Conservation (phyloP, 2,113 vertebrate species). For the Etia nguti region DNA sequence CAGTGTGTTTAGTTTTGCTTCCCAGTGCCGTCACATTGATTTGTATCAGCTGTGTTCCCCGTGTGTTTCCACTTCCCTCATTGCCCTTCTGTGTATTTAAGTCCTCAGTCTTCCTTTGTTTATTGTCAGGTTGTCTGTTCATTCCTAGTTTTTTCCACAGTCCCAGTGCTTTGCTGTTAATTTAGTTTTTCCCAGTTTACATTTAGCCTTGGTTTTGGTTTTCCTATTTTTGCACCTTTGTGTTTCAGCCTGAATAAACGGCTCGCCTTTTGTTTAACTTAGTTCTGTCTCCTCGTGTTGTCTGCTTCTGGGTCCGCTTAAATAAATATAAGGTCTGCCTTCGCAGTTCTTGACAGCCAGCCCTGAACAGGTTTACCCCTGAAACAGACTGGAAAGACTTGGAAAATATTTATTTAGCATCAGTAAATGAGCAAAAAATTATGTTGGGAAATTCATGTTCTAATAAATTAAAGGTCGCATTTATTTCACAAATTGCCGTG, state of each 20-base stretch:
- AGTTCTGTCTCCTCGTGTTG: neutral
- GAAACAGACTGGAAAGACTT: neutral
- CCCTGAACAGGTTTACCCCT: neutral
- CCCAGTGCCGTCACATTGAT: neutral
- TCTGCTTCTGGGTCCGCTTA: neutral
- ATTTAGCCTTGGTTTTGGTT: neutral
- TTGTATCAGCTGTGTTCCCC: neutral
- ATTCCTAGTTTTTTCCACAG: neutral
- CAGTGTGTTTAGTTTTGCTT: neutral
- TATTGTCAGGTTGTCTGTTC: rapidly evolving
- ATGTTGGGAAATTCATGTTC: neutral
- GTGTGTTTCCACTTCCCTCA: neutral
- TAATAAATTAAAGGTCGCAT: neutral
- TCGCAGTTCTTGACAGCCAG: rapidly evolving
- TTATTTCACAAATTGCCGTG: neutral
- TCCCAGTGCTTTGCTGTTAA: neutral
- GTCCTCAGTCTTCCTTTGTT: neutral
- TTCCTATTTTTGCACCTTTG: neutral
- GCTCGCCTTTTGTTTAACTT: rapidly evolving
- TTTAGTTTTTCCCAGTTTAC: neutral
- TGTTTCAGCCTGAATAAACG: neutral
- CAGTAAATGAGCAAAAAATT: neutral
- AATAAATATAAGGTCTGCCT: neutral
- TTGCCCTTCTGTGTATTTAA: neutral
- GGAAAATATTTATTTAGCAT: neutral